Base-by-base conservation (phyloP, 2,113 vertebrate species). In the Anolis sagrei region DNA sequence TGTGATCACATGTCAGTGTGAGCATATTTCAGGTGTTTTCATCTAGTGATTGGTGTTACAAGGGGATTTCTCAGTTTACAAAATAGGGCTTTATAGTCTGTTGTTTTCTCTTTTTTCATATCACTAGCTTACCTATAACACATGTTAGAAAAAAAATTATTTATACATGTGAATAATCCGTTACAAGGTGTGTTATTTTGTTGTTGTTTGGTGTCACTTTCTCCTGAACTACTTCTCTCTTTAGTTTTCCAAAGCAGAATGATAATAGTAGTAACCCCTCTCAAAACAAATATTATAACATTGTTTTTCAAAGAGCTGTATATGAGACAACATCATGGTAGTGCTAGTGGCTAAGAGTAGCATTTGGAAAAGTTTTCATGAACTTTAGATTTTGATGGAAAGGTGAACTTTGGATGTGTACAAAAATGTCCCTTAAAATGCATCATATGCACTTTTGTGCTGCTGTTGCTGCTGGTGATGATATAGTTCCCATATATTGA, bases 71-170 rank as follows among this genome's bases (percentile, higher is more conserved):
- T 84, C 86, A 90, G 2, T 89, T 91, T 89, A 84, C 81, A 90
- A 51, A 49, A 68, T 39, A 69, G 68, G 39, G 2, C 16, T n/a
- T n/a, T n/a, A n/a, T 77, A 7, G 51, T 44, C 11, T 66, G 1
- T 27, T 36, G 77, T 84, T 76, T 91, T 62, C 14, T 51, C 89
- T 91, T 87, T 79, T 93, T 89, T 90, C 82, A 58, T 0, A 14
- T 83, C 36, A 83, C 87, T 73, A 89, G 73, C 39, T 90, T 68
- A 62, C 44, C 11, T 61, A 64, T 66, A 32, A 75, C 76, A 81
- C 88, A 73, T 75, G 36, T 9, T 75, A 68, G 87, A 95, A 95
- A 87, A 95, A 91, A 95, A 85, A 81, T n/a, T 73, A 91, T 58
- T 58, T 81, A 32, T 25, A 0, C 75, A 14, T 73, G 90, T 89